Evolutionary conservation across 2,888 invertebrate species (phyloP).

Genomic region (Eilema depressum): DNA sequence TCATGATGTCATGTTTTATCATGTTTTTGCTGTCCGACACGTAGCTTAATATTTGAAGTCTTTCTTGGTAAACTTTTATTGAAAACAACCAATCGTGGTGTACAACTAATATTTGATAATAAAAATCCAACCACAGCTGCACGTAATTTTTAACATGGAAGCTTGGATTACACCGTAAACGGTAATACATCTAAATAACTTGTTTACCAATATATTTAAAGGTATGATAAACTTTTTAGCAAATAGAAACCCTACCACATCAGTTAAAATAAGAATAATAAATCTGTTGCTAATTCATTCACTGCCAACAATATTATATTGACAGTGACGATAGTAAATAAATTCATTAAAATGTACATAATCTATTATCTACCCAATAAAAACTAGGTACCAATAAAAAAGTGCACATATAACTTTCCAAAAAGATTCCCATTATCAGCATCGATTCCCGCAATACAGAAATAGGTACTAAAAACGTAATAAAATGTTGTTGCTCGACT

Average conservation of each 20-base stretch:
- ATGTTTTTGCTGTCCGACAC: too few species aligned
- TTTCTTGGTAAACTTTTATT: background rate
- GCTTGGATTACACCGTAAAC: background rate
- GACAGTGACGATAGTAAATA: too few species aligned
- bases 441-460: background rate
- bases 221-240: too few species aligned
- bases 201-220: background rate
- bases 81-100: background rate
- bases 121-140: background rate
- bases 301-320: too few species aligned
- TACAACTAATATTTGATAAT: background rate
- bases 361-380: too few species aligned
- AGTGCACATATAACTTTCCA: background rate
- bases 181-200: background rate
- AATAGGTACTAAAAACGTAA: slow-evolving; percentile 12
- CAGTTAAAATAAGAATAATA: too few species aligned
- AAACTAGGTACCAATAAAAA: too few species aligned
- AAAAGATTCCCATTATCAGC: background rate
- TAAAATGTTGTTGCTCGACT: slow-evolving; percentile 16
- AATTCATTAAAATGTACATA: too few species aligned
- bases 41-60: background rate
- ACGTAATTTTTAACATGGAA: background rate
- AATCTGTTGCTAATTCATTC: background rate
- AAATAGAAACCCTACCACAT: too few species aligned
- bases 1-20: background rate